phyloP scores from a whole-genome alignment of 2,888 invertebrate species.

The Pocota personata region DNA sequence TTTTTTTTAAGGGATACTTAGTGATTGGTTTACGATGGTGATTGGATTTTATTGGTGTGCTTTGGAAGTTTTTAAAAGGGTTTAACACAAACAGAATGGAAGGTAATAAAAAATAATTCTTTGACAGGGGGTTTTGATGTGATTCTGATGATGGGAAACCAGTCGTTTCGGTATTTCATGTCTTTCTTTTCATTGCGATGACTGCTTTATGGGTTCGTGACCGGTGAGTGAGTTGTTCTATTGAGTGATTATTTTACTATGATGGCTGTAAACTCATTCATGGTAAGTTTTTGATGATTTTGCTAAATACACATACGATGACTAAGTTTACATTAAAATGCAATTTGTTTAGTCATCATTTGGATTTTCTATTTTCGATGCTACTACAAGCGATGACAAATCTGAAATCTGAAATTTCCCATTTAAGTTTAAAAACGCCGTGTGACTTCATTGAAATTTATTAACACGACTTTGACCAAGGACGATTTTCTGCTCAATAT shows the following conservation, averaged over 20 bases:
- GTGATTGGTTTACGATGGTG: constrained; percentile 46
- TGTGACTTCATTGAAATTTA: no score
- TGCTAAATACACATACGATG: no score
- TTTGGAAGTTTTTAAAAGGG: constrained; percentile 30
- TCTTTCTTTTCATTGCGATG: background rate
- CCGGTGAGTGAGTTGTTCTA: background rate
- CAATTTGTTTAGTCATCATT: no score
- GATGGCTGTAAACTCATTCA: background rate
- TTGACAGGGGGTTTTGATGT: background rate
- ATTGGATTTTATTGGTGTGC: constrained; percentile 53
- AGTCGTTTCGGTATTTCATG: background rate
- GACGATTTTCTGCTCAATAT: no score
- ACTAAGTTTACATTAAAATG: no score
- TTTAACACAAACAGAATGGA: background rate
- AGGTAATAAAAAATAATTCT: constrained; percentile 26
- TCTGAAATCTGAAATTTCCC: no score
- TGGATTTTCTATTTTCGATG: no score
- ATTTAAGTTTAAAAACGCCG: no score
- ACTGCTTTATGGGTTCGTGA: background rate
- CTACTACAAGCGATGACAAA: no score
- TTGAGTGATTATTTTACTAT: background rate
- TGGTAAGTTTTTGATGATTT: no score
- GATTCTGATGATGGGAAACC: background rate
- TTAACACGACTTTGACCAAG: no score
- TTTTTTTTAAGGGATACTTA: constrained; percentile 25